A percentile compares a stretch with the other conserved stretches of the same genome.
These are phyloP conservation scores for Zosterops borbonicus DNA, from an alignment of 2,113 vertebrate species.

Conservation along the genomic window DNA sequence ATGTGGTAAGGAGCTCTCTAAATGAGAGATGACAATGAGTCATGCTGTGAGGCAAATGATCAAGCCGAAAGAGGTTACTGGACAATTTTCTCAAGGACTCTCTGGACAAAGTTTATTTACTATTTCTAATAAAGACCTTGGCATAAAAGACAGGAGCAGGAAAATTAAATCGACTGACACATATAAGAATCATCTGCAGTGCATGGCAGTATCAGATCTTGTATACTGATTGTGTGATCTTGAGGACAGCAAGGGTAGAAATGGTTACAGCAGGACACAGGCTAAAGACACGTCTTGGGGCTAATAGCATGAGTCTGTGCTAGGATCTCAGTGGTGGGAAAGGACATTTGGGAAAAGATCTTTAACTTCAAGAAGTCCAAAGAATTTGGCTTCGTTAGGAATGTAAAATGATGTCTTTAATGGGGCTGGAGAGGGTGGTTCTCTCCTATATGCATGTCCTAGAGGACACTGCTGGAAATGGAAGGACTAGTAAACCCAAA, in stretches of 20 bases:
- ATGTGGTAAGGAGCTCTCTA: not conserved
- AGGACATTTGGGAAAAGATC: not conserved
- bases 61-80: slow-evolving; percentile 5
- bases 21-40: slow-evolving; percentile 19
- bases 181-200: not conserved
- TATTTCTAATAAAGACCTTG: slow-evolving; percentile 10
- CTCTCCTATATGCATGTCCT: fast-evolving
- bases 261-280: not conserved
- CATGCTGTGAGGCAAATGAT: slow-evolving; percentile 25
- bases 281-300: not conserved
- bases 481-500: not conserved
- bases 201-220: not conserved
- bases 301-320: not conserved
- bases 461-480: not conserved
- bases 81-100: slow-evolving; percentile 26
- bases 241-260: not conserved
- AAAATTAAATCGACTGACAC: not conserved
- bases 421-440: not conserved
- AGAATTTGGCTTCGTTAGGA: not conserved
- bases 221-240: not conserved
- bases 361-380: not conserved
- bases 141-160: not conserved
- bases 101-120: not conserved
- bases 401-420: not conserved
- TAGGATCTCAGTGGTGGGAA: not conserved